Percentiles rank a stretch among this genome's conserved stretches.
phyloP scores from a whole-genome alignment of 2,888 invertebrate genomes.

The Eupithecia inturbata region DNA sequence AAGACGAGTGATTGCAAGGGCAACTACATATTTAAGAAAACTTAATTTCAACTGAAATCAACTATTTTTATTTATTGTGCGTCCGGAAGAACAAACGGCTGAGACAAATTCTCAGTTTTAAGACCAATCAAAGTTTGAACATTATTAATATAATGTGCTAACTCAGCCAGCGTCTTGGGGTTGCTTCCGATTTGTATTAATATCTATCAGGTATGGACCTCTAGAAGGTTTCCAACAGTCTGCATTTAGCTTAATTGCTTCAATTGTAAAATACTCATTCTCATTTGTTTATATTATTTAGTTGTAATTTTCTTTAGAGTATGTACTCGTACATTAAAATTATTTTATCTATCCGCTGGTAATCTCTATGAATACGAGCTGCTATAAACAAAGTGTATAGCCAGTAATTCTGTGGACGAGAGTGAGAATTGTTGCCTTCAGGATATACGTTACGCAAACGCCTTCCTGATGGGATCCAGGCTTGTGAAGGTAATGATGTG shows the following conservation, averaged over 20 bases:
- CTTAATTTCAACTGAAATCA: too few relatives aligned
- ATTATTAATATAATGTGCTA: too few relatives aligned
- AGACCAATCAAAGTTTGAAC: too few relatives aligned
- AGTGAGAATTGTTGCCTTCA: conserved; percentile 76
- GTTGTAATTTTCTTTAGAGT: not conserved
- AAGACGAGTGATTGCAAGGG: too few relatives aligned
- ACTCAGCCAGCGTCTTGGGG: too few relatives aligned
- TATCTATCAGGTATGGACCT: too few relatives aligned
- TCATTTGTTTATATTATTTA: not conserved
- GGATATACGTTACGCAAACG: conserved; percentile 71
- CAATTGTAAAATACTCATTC: not conserved
- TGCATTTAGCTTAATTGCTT: not conserved
- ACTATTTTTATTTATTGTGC: too few relatives aligned
- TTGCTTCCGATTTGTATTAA: too few relatives aligned
- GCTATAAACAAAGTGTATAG: conserved; percentile 55
- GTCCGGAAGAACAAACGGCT: too few relatives aligned
- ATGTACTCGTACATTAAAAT: not conserved
- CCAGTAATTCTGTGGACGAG: conserved; percentile 55
- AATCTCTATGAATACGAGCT: conserved; percentile 54
- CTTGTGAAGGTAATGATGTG: conserved; percentile 33
- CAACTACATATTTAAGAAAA: too few relatives aligned
- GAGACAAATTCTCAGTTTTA: too few relatives aligned
- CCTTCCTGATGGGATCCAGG: conserved; percentile 29
- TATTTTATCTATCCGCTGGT: not conserved
- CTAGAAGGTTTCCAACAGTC: not conserved